Evolutionary conservation across 2,888 invertebrate species (phyloP), one percentile per base, ranked within the genome.

Genomic region (Agonopterix heracliana): DNA sequence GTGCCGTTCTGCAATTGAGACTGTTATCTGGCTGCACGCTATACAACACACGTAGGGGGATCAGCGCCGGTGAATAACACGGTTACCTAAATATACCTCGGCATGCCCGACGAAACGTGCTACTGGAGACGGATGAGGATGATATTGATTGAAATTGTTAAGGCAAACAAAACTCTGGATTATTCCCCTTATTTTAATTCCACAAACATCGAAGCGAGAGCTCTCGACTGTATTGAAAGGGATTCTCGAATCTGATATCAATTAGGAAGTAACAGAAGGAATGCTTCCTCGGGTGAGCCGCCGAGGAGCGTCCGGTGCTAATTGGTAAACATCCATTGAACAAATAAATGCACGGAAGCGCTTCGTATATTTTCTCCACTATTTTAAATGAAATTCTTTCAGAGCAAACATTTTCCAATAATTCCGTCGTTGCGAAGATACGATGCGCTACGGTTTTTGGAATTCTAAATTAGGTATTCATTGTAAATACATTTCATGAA

Each of bases 351-450:
- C 68, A 53, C 62, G 63, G 66, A 69, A 74, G 34, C 67, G 64
- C 57, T 66, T 59, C 67, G 56, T 68, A 61, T 63, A 65, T 60
- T 56, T 55, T 63, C 66, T 66, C 61, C 59, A 78, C 75, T 75
- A 80, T 80, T 81, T 82, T 80, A 67, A 84, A 84, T 85, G 69
- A 83, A 84, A 85, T 82, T 85, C 81, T 79, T 83, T 74, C 65
- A 59, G 71, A 68, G 79, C 74, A 74, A 78, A 79, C 74, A 78
- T 79, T 74, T 26, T 68, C 68, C 65, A 71, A 74, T 76, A 74
- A 77, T 78, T 76, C 72, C 68, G 66, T 61, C 63, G 64, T 64
- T 74, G 61, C 64, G 55, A 60, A 38, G 68, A 63, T 63, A 62
- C 66, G 68, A 66, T 62, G 54, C 54, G 59, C 56, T 63, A 61